phyloP scores from a whole-genome alignment of 2,113 vertebrate species.

The Menura novaehollandiae region DNA sequence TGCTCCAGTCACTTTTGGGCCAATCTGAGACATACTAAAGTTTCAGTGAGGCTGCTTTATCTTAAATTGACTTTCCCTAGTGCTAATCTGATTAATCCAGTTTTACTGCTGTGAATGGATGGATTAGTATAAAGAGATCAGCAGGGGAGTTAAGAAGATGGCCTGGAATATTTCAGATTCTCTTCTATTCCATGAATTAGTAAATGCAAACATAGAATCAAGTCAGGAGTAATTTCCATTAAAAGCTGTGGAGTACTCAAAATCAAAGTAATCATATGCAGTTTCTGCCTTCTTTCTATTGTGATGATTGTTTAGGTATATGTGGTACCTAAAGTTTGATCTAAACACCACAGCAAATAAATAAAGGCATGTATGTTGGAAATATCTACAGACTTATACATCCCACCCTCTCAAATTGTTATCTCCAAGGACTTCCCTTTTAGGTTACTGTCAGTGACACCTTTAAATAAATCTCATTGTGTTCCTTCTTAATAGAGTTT shows the following conservation, averaged over 20 bases:
- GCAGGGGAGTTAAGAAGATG: background rate
- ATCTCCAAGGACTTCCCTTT: background rate
- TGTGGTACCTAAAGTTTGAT: background rate
- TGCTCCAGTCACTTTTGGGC: background rate
- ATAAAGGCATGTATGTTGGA: background rate
- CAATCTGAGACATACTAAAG: background rate
- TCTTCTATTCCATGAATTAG: background rate
- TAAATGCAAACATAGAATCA: background rate
- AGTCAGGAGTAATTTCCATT: background rate
- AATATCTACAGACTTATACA: background rate
- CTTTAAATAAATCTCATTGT: background rate
- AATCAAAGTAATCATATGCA: background rate
- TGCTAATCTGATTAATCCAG: background rate
- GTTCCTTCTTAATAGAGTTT: background rate
- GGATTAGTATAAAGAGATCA: slow-evolving; percentile 4
- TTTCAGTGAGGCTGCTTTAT: background rate
- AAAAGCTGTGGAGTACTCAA: background rate
- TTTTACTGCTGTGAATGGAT: background rate
- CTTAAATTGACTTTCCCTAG: background rate
- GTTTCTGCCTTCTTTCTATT: background rate
- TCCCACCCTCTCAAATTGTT: background rate
- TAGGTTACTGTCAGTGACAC: background rate
- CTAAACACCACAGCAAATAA: background rate
- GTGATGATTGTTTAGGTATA: background rate
- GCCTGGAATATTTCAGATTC: background rate